phyloP scores from a whole-genome alignment of 2,113 vertebrate genomes.

The Saguinus imperator region DNA sequence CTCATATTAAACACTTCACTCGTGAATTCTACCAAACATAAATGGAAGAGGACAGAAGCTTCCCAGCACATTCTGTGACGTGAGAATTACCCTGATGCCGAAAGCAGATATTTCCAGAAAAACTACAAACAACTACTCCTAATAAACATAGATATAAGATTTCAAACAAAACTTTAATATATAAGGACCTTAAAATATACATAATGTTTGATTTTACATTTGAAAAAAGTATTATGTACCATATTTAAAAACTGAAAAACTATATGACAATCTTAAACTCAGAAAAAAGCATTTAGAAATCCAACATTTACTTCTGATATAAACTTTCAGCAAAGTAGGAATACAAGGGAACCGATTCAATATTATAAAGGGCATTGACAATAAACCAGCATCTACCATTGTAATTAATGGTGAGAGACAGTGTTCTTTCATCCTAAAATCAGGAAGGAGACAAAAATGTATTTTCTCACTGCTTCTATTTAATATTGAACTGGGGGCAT shows the following conservation, averaged over 20 bases:
- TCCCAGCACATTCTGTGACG: fast-evolving
- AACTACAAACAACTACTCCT: neutral
- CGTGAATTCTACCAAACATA: neutral
- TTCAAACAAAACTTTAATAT: neutral
- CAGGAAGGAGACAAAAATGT: neutral
- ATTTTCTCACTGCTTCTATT: neutral
- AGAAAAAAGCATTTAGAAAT: neutral
- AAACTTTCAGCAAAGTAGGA: neutral
- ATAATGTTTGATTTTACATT: neutral
- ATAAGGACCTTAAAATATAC: neutral
- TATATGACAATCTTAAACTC: neutral
- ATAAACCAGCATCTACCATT: neutral
- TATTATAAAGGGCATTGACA: neutral
- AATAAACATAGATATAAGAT: neutral
- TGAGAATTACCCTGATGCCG: neutral
- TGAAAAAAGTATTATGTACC: neutral
- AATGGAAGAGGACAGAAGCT: neutral
- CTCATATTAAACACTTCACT: neutral
- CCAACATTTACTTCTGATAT: neutral
- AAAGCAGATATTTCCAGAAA: neutral
- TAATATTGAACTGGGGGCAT: neutral
- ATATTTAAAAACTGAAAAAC: neutral
- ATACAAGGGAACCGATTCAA: neutral
- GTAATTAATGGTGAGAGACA: neutral
- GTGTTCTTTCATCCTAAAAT: neutral